Evolutionary conservation across 1,140 invertebrate genomes (phyloP).

Genomic region (Bombus ignitus): DNA sequence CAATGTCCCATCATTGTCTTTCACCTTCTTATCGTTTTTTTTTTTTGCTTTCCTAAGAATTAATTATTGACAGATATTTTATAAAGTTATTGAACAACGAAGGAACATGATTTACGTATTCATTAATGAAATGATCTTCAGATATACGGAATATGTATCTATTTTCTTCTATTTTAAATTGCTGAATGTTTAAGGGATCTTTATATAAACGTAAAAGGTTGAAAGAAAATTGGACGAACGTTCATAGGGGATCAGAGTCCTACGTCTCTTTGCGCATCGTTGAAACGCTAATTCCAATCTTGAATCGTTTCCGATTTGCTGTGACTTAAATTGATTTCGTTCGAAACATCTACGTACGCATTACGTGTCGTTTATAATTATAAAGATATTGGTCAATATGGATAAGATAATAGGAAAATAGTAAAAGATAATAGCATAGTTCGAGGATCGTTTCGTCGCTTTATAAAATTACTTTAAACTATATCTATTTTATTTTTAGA

Average conservation of each 20-base stretch:
- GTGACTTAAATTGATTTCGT: not conserved
- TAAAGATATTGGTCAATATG: not conserved
- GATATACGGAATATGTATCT: no score
- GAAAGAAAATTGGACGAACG: no score
- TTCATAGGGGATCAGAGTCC: not conserved
- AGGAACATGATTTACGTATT: not conserved
- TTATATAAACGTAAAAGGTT: not conserved
- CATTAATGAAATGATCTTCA: not conserved
- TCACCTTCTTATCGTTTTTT: no score
- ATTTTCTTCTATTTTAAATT: not conserved
- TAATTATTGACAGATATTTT: not conserved
- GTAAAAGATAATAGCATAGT: not conserved
- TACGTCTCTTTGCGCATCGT: no score
- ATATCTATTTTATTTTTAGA: not conserved
- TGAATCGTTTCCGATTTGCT: not conserved
- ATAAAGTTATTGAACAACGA: no score
- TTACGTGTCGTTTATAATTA: not conserved
- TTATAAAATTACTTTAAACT: not conserved
- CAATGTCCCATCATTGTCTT: conserved; percentile 24
- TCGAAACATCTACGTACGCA: not conserved
- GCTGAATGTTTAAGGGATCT: not conserved
- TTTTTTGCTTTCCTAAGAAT: not conserved
- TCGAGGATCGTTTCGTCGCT: not conserved
- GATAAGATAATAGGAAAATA: not conserved
- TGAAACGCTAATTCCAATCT: no score